These are phyloP conservation scores for Echiichthys vipera DNA, from an alignment of 2,797 vertebrate genomes.

Conservation along the genomic window DNA sequence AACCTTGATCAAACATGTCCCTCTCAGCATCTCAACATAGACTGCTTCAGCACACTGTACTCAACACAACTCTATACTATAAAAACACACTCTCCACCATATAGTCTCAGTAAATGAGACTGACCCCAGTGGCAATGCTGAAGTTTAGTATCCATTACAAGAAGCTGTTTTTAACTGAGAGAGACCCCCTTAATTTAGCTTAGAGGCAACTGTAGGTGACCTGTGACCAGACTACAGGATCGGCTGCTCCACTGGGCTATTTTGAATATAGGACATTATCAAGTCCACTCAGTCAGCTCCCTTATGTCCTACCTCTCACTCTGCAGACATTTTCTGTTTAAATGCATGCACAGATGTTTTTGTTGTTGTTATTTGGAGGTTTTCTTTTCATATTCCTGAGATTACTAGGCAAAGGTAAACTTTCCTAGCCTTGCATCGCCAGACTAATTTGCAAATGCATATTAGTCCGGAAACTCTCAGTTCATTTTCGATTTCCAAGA, in stretches of 20 bases:
- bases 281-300: slow-evolving; percentile 25
- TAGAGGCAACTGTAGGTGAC: slow-evolving; percentile 49
- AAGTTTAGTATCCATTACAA: slow-evolving; percentile 52
- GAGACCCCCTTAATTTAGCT: slow-evolving; percentile 42
- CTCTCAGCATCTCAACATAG: slow-evolving; percentile 3
- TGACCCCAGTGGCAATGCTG: slow-evolving; percentile 2
- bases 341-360: no score
- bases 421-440: no score
- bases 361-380: not conserved
- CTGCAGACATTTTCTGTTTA: not conserved
- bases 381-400: not conserved
- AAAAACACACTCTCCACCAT: slow-evolving; percentile 2
- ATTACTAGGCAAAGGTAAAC: not conserved
- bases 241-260: slow-evolving; percentile 43
- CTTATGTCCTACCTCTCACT: slow-evolving; percentile 4
- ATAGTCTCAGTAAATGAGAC: slow-evolving; percentile 31
- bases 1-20: slow-evolving; percentile 50
- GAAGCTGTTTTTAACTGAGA: slow-evolving; percentile 57
- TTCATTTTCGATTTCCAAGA: no score
- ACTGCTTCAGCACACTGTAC: not conserved
- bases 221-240: slow-evolving; percentile 41
- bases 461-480: no score
- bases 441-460: no score
- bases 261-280: slow-evolving; percentile 50
- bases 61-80: no score